Percentiles rank a stretch among this genome's conserved stretches.
Evolutionary conservation across 2,888 invertebrate genomes (phyloP).

Genomic region (Orgyia antiqua): DNA sequence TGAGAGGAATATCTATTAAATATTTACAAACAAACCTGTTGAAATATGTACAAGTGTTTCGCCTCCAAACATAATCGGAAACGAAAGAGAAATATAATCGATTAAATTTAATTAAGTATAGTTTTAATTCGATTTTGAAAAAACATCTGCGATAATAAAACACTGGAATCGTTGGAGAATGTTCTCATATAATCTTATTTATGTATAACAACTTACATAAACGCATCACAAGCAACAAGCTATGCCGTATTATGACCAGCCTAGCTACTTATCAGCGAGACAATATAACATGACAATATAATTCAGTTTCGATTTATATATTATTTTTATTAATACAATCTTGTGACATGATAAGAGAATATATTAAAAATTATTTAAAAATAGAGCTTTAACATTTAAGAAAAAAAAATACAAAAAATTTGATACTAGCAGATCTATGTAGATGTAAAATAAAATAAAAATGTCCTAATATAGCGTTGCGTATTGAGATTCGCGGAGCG

Average conservation of each 20-base stretch:
- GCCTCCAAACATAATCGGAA: too few relatives aligned
- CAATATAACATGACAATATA: conserved; percentile 9
- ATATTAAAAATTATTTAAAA: conserved; percentile 23
- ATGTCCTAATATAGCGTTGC: conserved; percentile 2
- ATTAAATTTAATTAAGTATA: too few relatives aligned
- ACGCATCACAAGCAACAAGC: conserved; percentile 50
- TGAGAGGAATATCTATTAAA: too few relatives aligned
- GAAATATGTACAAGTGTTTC: too few relatives aligned
- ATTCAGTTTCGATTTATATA: conserved; percentile 18
- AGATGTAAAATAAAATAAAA: too few relatives aligned
- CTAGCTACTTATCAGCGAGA: conserved; percentile 8
- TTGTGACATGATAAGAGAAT: conserved; percentile 35
- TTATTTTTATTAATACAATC: conserved; percentile 13
- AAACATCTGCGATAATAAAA: conserved; percentile 18
- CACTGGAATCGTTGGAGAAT: conserved; percentile 45
- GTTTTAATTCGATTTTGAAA: too few relatives aligned
- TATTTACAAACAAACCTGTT: too few relatives aligned
- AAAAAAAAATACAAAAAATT: conserved; percentile 38
- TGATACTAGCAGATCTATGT: conserved; percentile 65
- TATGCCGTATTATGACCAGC: conserved; percentile 13
- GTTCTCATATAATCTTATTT: conserved; percentile 62
- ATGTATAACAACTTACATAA: conserved; percentile 59
- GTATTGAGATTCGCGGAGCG: conserved; percentile 1
- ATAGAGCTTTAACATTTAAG: conserved; percentile 14
- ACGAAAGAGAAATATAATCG: too few relatives aligned